Conservation (phyloP, 2,797 vertebrate genomes). For the Sebastes iracundus region DNA sequence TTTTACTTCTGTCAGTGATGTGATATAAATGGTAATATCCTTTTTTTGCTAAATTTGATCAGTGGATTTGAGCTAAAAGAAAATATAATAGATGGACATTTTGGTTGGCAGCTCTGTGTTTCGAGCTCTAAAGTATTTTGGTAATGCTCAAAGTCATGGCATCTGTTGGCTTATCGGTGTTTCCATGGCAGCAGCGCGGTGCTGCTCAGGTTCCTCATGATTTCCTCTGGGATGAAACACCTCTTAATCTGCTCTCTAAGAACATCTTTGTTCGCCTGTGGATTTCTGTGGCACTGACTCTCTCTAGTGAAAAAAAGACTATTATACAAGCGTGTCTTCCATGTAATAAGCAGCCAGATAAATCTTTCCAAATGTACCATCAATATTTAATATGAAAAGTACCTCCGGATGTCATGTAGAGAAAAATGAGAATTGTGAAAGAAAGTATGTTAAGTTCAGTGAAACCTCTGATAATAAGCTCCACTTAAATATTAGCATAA, state of each 20-base stretch:
- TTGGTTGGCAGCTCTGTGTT: not conserved
- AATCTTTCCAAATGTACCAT: not conserved
- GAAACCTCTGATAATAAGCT: not conserved
- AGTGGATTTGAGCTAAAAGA: not conserved
- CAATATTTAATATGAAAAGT: not conserved
- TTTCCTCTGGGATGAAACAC: conserved; percentile 66
- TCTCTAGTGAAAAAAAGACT: conserved; percentile 5
- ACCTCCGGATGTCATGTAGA: not conserved
- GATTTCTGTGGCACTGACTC: conserved; percentile 10
- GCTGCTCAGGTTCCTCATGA: conserved; percentile 44
- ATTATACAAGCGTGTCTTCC: not conserved
- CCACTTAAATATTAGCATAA: not conserved
- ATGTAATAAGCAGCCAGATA: not conserved
- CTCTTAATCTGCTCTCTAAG: conserved; percentile 38
- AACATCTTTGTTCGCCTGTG: conserved; percentile 22
- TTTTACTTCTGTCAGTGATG: not conserved
- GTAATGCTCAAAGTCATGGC: conserved; percentile 31
- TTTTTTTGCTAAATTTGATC: not conserved
- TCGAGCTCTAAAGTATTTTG: not conserved
- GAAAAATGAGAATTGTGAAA: not conserved
- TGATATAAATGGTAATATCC: not conserved
- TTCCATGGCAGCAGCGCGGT: conserved; percentile 60
- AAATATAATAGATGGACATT: not conserved
- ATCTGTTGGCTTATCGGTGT: conserved; percentile 62
- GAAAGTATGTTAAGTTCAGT: not conserved